Evolutionary conservation across 2,113 vertebrate genomes (phyloP).

Genomic region (Sphaerodactylus townsendi): DNA sequence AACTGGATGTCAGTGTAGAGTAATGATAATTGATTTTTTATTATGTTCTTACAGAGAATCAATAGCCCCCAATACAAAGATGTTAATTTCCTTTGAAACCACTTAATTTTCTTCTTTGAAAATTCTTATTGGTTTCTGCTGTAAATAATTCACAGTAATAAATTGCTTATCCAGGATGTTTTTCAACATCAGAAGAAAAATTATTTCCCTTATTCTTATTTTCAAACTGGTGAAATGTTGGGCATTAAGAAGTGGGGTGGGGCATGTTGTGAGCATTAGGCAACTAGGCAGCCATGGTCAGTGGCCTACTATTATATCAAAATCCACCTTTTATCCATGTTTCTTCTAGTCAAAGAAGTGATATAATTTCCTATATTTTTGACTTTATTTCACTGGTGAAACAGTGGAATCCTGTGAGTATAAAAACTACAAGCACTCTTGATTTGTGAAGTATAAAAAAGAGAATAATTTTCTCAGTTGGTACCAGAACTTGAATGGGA

Average conservation of each 20-base stretch:
- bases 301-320: not conserved
- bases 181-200: conserved; percentile 1
- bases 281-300: not conserved
- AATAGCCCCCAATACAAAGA: not conserved
- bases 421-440: not conserved
- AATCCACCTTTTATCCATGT: not conserved
- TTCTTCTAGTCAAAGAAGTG: not conserved
- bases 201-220: not conserved
- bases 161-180: not conserved
- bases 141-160: not conserved
- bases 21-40: conserved; percentile 30
- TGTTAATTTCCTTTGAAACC: conserved; percentile 1
- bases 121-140: not conserved
- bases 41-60: conserved; percentile 19
- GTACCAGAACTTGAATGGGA: conserved; percentile 6
- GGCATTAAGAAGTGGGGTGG: not conserved
- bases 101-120: rapidly evolving
- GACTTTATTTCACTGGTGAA: not conserved
- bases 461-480: not conserved
- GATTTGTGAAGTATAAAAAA: not conserved
- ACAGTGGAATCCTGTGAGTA: not conserved
- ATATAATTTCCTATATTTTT: not conserved
- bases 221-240: not conserved
- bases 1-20: conserved; percentile 16
- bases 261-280: not conserved